Percentiles rank a stretch among this genome's conserved stretches.
phyloP scores from a whole-genome alignment of 2,113 vertebrate species.

The Hiodon alosoides region DNA sequence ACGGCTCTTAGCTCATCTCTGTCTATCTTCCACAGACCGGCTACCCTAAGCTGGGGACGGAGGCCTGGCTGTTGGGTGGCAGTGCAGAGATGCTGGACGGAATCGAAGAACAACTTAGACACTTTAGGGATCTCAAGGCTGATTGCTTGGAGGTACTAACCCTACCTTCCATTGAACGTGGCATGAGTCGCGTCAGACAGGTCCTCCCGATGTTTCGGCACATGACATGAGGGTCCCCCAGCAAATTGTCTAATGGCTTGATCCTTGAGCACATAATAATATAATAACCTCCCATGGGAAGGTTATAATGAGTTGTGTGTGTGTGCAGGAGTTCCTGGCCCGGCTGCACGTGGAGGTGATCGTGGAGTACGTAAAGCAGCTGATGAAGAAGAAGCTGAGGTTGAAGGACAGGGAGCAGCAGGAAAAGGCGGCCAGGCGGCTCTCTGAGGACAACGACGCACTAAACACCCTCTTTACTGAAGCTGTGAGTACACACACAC shows the following conservation, averaged over 20 bases:
- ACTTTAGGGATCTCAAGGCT: conserved; percentile 46
- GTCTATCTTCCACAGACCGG: conserved; percentile 44
- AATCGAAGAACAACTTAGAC: conserved; percentile 41
- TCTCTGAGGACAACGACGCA: conserved; percentile 50
- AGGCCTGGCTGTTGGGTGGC: conserved; percentile 60
- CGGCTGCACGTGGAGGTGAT: conserved; percentile 61
- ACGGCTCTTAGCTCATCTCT: not conserved
- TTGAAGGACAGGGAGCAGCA: conserved; percentile 61
- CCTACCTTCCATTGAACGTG: too few relatives aligned
- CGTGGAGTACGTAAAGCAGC: conserved; percentile 67
- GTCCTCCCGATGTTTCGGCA: too few relatives aligned
- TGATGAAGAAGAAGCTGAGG: conserved; percentile 68
- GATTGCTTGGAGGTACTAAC: conserved; percentile 44
- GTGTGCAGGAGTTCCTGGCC: conserved; percentile 62
- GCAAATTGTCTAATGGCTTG: too few relatives aligned
- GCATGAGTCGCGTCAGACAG: too few relatives aligned
- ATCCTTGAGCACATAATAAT: too few relatives aligned
- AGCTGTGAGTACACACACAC: conserved; percentile 59
- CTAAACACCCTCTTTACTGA: conserved; percentile 60
- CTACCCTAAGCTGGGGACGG: conserved; percentile 70
- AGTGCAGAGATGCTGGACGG: conserved; percentile 55
- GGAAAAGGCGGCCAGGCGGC: conserved; percentile 44
- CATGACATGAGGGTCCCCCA: too few relatives aligned
- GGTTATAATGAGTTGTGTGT: not conserved
- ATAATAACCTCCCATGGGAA: too few relatives aligned